Evolutionary conservation across 2,797 vertebrate species (phyloP).

Genomic region (Lagodon rhomboides): DNA sequence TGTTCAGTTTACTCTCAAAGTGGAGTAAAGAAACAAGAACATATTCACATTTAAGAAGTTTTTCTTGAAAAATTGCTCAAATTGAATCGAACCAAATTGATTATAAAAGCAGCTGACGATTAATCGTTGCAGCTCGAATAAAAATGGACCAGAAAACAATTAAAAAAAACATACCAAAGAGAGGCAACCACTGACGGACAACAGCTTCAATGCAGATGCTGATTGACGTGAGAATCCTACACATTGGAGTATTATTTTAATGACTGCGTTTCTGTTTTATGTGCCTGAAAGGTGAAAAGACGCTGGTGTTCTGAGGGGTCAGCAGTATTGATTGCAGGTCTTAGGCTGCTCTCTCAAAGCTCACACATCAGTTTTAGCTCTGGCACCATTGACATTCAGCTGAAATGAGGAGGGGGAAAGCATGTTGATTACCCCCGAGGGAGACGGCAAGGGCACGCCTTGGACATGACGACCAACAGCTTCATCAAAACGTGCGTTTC

Average conservation of each 20-base stretch:
- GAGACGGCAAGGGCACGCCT: conserved; percentile 53
- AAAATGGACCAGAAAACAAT: background rate
- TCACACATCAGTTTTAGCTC: conserved; percentile 70
- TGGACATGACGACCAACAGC: conserved; percentile 55
- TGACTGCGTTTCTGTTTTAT: conserved; percentile 44
- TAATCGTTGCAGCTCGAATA: too few species aligned
- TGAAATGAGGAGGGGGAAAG: conserved; percentile 54
- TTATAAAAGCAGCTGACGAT: too few species aligned
- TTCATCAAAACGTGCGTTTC: conserved; percentile 42
- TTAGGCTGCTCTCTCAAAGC: conserved; percentile 56
- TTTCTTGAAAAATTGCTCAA: too few species aligned
- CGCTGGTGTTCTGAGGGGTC: conserved; percentile 47
- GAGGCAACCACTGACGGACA: background rate
- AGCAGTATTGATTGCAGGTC: conserved; percentile 70
- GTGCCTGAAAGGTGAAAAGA: conserved; percentile 33
- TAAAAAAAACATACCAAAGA: background rate
- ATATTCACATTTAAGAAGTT: too few species aligned
- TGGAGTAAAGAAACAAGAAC: too few species aligned
- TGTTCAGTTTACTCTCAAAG: too few species aligned
- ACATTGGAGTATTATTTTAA: conserved; percentile 23
- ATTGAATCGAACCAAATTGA: too few species aligned
- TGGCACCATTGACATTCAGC: conserved; percentile 77
- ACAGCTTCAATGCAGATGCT: background rate
- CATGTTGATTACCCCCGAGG: conserved; percentile 74
- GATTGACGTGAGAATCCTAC: conserved; percentile 11